Evolutionary conservation across 2,888 invertebrate genomes (phyloP).

Genomic region (Standfussiana lucernea): DNA sequence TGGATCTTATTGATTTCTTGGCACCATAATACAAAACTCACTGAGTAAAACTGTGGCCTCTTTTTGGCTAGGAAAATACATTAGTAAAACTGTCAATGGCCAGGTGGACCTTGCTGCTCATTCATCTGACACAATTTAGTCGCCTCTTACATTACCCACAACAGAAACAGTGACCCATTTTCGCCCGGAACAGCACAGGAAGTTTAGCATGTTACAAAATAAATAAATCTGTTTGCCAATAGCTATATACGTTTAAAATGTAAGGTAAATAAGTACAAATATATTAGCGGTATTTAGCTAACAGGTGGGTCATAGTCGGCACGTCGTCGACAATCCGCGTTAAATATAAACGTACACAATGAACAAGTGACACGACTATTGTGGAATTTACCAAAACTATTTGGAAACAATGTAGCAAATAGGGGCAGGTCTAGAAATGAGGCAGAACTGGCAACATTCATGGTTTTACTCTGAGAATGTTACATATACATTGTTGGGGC

Average conservation of each 20-base stretch:
- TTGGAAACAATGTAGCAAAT: slow-evolving; percentile 53
- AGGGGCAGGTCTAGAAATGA: slow-evolving; percentile 28
- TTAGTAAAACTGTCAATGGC: not conserved
- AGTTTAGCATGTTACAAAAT: slow-evolving; percentile 42
- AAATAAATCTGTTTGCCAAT: slow-evolving; percentile 56
- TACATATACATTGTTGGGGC: not conserved
- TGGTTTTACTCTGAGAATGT: slow-evolving; percentile 16
- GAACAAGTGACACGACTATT: slow-evolving; percentile 70
- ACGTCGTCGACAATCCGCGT: slow-evolving; percentile 73
- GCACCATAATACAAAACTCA: not conserved
- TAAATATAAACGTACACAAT: slow-evolving; percentile 74
- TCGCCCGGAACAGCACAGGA: slow-evolving; percentile 35
- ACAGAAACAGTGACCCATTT: slow-evolving; percentile 52
- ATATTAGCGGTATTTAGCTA: slow-evolving; percentile 74
- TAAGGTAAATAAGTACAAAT: slow-evolving; percentile 52
- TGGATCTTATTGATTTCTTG: not conserved
- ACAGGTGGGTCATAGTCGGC: slow-evolving; percentile 70
- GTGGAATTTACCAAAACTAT: slow-evolving; percentile 65
- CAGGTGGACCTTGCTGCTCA: slow-evolving; percentile 17
- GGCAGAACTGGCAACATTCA: slow-evolving; percentile 9
- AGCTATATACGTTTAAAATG: slow-evolving; percentile 41
- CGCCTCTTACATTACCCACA: slow-evolving; percentile 17
- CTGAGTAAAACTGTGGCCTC: not conserved
- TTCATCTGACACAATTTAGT: slow-evolving; percentile 47
- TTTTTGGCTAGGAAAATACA: not conserved